Evolutionary conservation across 2,113 vertebrate genomes (phyloP).

Genomic region (Labeo rohita): DNA sequence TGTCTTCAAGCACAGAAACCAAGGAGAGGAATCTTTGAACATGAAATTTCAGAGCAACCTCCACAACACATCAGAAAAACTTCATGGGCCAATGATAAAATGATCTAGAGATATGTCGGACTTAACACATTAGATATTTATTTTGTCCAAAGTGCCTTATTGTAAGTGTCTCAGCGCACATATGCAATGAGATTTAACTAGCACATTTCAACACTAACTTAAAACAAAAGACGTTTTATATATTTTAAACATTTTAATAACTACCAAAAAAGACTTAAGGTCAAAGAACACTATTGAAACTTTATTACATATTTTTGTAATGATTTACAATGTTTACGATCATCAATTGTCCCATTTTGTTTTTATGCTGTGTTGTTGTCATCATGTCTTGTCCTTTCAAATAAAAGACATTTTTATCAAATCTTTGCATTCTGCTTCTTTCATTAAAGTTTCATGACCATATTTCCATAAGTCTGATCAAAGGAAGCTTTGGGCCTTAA

Average conservation of each 20-base stretch:
- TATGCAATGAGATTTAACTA: slow-evolving; percentile 5
- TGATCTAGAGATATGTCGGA: neutral
- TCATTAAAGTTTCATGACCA: neutral
- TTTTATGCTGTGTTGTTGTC: slow-evolving; percentile 50
- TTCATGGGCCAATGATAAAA: slow-evolving; percentile 43
- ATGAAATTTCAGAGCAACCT: neutral
- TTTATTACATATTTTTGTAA: slow-evolving; percentile 9
- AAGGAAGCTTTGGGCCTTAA: neutral
- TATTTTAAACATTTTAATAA: neutral
- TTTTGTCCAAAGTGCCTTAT: slow-evolving; percentile 15
- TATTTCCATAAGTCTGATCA: neutral
- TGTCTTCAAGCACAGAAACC: slow-evolving; percentile 87
- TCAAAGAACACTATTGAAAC: neutral
- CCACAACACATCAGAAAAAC: slow-evolving; percentile 54
- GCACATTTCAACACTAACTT: slow-evolving; percentile 31
- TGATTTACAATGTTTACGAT: neutral
- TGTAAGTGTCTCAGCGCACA: neutral
- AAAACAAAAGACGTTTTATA: neutral
- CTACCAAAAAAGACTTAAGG: neutral
- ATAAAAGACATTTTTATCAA: slow-evolving; percentile 41
- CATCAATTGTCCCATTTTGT: slow-evolving; percentile 10
- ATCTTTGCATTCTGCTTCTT: slow-evolving; percentile 6
- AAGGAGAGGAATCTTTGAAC: slow-evolving; percentile 73
- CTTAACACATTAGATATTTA: slow-evolving; percentile 16
- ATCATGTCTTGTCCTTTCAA: slow-evolving; percentile 16